Evolutionary conservation across 2,113 vertebrate genomes (phyloP), one percentile per base, ranked within the genome.

Genomic region (Scomber colias): DNA sequence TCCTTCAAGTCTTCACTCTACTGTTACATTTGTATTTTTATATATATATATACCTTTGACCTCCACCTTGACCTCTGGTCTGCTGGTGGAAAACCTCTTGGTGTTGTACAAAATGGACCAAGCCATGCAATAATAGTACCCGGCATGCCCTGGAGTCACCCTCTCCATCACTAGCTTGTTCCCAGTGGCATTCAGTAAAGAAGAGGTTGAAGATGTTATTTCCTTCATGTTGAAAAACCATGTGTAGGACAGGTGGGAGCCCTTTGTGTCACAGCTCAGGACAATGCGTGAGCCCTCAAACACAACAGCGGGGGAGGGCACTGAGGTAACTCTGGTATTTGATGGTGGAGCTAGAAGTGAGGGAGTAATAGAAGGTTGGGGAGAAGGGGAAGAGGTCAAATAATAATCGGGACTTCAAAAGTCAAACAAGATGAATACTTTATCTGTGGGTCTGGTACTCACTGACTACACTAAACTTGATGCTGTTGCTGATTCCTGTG

Each of bases 381-480:
- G 5, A 55, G 27, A 15, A 45, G 44, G 75, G 21, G 14, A 59
- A 13, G 13, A 54, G 11, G 11, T 67, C 5, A 15, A n/a, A 11
- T 56, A 27, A 59, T 16, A 61, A 50, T 16, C 0, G 0, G 0
- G 49, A 15, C 27, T 12, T 31, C 24, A 44, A 56, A 69, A 13
- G 3, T 56, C 1, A 24, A 59, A 27, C 1, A 13, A 56, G 14
- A 31, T 61, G 1, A 46, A 40, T 10, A 24, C 1, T 16, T 46
- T 53, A 10, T 68, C 11, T 46, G 3, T 44, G 0, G 50, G 46
- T 50, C 15, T 19, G 8, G 14, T 67, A 94, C 94, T 95, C 72
- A 95, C 95, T 93, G 78, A 95, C 88, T 61, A 93, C 89, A n/a
- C 71, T 84, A 51, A 95, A 77, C 30, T 17, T 62, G 66, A 95